A percentile compares a stretch with the other conserved stretches of the same genome.
Conservation (phyloP, 2,888 invertebrate species). For the Plagodis dolabraria region DNA sequence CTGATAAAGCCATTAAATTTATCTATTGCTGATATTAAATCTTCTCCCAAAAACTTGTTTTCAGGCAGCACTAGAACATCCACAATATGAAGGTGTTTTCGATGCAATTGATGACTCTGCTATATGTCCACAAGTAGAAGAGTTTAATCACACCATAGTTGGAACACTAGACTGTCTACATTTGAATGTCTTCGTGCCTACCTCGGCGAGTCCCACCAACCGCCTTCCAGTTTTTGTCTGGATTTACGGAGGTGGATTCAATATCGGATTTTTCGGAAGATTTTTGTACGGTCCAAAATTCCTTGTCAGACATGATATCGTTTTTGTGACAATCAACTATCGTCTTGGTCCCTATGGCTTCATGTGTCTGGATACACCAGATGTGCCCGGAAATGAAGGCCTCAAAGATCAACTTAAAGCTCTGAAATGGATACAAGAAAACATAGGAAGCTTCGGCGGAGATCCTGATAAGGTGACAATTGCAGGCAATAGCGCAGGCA, state of each 20-base stretch:
- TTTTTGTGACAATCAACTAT: slow-evolving; percentile 56
- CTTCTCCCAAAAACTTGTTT: slow-evolving; percentile 8
- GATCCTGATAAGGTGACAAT: slow-evolving; percentile 55
- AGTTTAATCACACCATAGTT: slow-evolving; percentile 36
- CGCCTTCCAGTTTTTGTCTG: slow-evolving; percentile 58
- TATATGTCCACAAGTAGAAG: slow-evolving; percentile 49
- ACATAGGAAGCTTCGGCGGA: slow-evolving; percentile 62
- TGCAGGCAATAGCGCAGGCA: slow-evolving; percentile 62
- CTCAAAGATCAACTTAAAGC: slow-evolving; percentile 61
- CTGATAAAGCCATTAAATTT: too few species aligned
- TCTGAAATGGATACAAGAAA: slow-evolving; percentile 57
- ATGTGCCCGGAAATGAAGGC: slow-evolving; percentile 64
- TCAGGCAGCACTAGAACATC: slow-evolving; percentile 28
- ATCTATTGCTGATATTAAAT: not conserved
- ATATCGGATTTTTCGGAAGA: slow-evolving; percentile 44
- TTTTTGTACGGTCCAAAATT: slow-evolving; percentile 48
- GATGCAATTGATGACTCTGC: slow-evolving; percentile 50
- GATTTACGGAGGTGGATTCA: slow-evolving; percentile 61
- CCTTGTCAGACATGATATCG: slow-evolving; percentile 52
- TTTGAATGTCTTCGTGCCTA: slow-evolving; percentile 75
- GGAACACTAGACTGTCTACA: slow-evolving; percentile 48
- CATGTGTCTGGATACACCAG: slow-evolving; percentile 61
- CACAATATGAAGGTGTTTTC: slow-evolving; percentile 41
- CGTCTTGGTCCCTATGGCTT: slow-evolving; percentile 64
- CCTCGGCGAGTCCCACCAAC: slow-evolving; percentile 40